Evolutionary conservation across 1,140 invertebrate species (phyloP), one percentile per base, ranked within the genome.

Genomic region (Musca vetustissima): DNA sequence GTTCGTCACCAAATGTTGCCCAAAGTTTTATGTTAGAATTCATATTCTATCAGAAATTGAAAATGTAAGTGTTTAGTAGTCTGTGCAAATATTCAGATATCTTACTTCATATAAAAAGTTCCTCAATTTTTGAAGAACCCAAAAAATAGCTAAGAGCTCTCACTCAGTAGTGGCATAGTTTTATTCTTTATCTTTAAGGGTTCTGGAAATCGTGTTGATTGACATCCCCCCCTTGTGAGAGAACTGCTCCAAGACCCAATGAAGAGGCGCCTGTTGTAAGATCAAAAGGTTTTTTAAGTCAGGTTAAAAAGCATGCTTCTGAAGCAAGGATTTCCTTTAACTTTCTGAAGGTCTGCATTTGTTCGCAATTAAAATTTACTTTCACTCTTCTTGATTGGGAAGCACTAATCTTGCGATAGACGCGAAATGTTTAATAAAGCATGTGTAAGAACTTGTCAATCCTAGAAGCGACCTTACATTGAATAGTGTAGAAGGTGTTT

Each of bases 251-350:
- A n/a, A 82, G 25, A 0, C 75, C 77, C 21, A 53, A 55, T 17
- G 68, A 61, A 13, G 69, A 73, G 1, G 76, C 80, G 49, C 81
- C 79, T n/a, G 73, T 81, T 0, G 77, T 76, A 13, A 83, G 67
- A 15, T 74, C 74, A 66, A 83, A 83, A 43, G 72, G 71, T 69
- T 76, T 67, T 2, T 36, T 48, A 67, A 82, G 59, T 84, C 74
- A 7, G 78, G 80, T 50, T 77, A 66, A 25, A 70, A 28, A 11
- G 70, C 69, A 61, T 70, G 28, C 70, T 65, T 73, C 69, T 21
- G 64, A 69, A 36, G 67, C 57, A 48, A 71, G 28, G 19, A 73
- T 68, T 24, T 70, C 28, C 25, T 66, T 72, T 21, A 70, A 19
- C 36, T 68, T 70, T 49, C 69, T 21, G 67, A 71, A 73, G 48